Evolutionary conservation across 2,797 vertebrate species (phyloP).

Genomic region (Monodelphis domestica): DNA sequence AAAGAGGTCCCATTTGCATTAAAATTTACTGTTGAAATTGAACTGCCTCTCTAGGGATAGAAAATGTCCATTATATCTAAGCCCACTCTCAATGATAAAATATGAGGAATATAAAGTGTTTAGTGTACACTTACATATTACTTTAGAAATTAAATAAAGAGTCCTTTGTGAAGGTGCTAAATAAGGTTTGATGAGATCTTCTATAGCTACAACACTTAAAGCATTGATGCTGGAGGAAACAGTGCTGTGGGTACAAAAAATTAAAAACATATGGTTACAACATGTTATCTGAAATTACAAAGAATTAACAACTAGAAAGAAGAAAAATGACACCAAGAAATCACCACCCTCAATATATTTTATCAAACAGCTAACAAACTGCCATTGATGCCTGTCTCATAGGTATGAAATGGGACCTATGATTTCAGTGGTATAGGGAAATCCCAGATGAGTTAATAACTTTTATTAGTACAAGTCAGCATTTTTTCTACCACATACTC

Average conservation of each 20-base stretch:
- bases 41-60: too few relatives aligned
- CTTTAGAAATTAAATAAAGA: constrained; percentile 87
- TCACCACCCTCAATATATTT: background rate
- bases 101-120: constrained; percentile 52
- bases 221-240: constrained; percentile 91
- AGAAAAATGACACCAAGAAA: background rate
- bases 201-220: constrained; percentile 87
- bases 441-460: background rate
- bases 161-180: constrained; percentile 85
- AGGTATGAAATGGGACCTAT: background rate
- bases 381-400: too few relatives aligned
- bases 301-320: background rate
- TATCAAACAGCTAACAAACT: background rate
- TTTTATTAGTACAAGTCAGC: background rate
- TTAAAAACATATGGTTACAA: background rate
- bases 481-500: background rate
- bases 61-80: too few relatives aligned
- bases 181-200: constrained; percentile 88
- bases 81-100: background rate
- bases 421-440: background rate
- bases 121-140: constrained; percentile 84
- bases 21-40: background rate
- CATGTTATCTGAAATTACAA: background rate
- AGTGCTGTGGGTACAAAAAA: constrained; percentile 81
- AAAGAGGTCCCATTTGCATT: background rate